These are phyloP conservation scores for Oryzias woworae DNA, from an alignment of 2,113 vertebrate species.

Conservation along the genomic window DNA sequence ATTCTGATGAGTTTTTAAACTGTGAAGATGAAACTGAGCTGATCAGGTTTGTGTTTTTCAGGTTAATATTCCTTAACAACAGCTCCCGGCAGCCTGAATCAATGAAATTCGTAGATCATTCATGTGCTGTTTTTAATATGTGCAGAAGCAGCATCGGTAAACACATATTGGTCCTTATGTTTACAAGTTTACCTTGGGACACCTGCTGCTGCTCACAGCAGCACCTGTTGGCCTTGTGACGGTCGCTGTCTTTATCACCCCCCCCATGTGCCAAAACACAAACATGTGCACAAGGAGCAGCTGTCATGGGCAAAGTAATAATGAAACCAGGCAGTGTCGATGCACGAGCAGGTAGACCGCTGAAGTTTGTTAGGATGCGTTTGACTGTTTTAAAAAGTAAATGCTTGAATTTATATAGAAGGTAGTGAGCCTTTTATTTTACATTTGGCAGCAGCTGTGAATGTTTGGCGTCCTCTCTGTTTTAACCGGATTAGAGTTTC, in stretches of 20 bases:
- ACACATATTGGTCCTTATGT: background rate
- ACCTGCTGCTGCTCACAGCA: slow-evolving; percentile 58
- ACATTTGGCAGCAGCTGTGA: no score
- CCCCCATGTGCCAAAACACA: background rate
- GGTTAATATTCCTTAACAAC: no score
- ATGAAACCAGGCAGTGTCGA: background rate
- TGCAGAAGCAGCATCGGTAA: background rate
- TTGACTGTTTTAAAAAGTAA: no score
- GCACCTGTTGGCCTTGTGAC: slow-evolving; percentile 62
- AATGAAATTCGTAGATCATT: background rate
- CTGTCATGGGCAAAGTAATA: background rate
- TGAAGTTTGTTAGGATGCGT: no score
- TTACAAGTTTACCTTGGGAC: slow-evolving; percentile 43
- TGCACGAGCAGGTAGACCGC: no score
- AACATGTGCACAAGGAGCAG: slow-evolving; percentile 3
- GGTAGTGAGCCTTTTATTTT: no score
- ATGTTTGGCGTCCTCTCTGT: no score
- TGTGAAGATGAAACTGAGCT: no score
- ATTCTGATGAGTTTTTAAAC: background rate
- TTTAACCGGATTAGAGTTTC: no score
- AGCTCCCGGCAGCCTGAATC: background rate
- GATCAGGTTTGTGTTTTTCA: no score
- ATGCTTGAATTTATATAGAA: no score
- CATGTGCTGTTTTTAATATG: background rate
- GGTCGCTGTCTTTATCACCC: slow-evolving; percentile 18